Conservation (phyloP, 2,888 invertebrate genomes). For the Nezara viridula region DNA sequence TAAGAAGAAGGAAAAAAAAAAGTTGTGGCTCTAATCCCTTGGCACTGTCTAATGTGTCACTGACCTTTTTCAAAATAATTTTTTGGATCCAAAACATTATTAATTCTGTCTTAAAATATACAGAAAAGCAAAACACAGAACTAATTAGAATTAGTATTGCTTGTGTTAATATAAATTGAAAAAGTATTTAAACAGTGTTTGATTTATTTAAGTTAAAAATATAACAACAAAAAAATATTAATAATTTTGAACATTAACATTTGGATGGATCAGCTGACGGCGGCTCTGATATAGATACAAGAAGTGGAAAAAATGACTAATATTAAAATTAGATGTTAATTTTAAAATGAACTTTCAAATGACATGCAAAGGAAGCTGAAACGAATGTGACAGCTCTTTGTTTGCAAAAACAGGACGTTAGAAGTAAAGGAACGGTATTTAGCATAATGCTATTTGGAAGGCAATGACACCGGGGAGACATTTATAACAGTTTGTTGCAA, state of each 20-base stretch:
- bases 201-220: no score
- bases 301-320: not conserved
- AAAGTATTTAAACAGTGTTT: no score
- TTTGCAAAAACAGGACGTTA: not conserved
- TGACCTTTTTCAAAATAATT: not conserved
- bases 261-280: no score
- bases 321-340: not conserved
- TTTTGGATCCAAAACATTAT: not conserved
- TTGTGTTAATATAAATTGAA: no score
- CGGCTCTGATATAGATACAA: no score
- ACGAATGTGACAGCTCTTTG: not conserved
- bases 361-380: not conserved
- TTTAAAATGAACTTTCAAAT: not conserved
- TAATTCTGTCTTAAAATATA: not conserved
- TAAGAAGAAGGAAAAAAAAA: not conserved
- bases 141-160: no score
- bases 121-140: no score
- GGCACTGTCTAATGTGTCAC: not conserved
- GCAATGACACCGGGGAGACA: not conserved
- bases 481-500: not conserved
- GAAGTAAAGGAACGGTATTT: not conserved
- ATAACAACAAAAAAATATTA: no score
- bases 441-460: constrained; percentile 1
- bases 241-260: no score
- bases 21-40: not conserved